Evolutionary conservation across 2,113 vertebrate species (phyloP).

Genomic region (Tapirus terrestris): DNA sequence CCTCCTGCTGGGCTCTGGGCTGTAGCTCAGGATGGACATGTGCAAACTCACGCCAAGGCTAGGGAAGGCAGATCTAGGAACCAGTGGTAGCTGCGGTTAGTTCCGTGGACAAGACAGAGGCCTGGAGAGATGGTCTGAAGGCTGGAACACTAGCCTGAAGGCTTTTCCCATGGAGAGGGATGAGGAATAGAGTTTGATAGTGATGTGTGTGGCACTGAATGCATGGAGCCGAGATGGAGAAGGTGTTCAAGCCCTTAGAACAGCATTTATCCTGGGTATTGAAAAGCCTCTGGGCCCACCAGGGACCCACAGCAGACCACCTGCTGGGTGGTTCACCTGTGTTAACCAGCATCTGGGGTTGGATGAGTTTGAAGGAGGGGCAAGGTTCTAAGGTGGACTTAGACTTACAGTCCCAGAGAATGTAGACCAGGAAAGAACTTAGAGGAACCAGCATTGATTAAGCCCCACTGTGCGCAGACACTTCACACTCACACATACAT

Average conservation of each 20-base stretch:
- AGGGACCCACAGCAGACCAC: neutral
- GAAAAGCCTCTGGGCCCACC: neutral
- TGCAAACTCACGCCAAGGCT: neutral
- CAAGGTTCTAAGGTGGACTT: neutral
- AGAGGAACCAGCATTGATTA: neutral
- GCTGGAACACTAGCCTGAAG: neutral
- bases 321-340: neutral
- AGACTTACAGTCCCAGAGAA: neutral
- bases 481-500: neutral
- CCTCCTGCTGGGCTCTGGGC: neutral
- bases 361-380: neutral
- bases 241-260: neutral
- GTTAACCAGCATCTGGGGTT: neutral
- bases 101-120: neutral
- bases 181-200: neutral
- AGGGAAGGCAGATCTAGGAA: neutral
- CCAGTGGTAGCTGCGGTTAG: neutral
- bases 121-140: neutral
- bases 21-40: neutral
- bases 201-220: rapidly evolving
- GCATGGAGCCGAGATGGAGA: neutral
- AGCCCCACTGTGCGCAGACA: neutral
- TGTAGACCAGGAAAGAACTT: neutral
- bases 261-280: neutral
- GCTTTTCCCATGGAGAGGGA: neutral